Percentiles rank a stretch among this genome's conserved stretches.
Evolutionary conservation across 1,140 invertebrate species (phyloP).

Genomic region (Uloborus diversus): DNA sequence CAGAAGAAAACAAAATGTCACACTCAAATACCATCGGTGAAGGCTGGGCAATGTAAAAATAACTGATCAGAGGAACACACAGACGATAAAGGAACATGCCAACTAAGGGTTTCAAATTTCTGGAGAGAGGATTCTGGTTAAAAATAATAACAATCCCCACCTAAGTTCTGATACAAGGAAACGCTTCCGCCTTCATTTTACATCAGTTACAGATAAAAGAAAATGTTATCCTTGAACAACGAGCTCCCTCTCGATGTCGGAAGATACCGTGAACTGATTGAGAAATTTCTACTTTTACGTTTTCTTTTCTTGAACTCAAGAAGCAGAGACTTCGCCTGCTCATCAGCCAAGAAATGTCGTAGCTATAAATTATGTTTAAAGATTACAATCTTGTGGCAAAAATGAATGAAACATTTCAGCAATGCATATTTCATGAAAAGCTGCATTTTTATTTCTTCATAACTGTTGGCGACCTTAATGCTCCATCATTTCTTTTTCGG

Average conservation of each 20-base stretch:
- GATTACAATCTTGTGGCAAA: no score
- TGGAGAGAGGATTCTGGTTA: slow-evolving; percentile 1
- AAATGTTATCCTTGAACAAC: background rate
- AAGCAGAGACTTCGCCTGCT: no score
- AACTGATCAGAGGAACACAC: slow-evolving; percentile 14
- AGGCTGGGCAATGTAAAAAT: slow-evolving; percentile 36
- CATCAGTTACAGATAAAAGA: background rate
- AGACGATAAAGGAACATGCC: background rate
- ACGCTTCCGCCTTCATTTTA: slow-evolving; percentile 1
- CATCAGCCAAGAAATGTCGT: no score
- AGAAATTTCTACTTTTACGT: background rate
- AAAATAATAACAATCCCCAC: slow-evolving; percentile 4
- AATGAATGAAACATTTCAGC: no score
- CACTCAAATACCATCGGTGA: slow-evolving; percentile 17
- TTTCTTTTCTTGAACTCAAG: no score
- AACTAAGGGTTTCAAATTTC: slow-evolving; percentile 21
- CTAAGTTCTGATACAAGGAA: slow-evolving; percentile 25
- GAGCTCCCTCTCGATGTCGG: background rate
- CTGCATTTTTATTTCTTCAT: no score
- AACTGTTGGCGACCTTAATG: no score
- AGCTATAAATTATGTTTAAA: no score
- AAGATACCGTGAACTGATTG: background rate
- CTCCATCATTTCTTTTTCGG: no score
- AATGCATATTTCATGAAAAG: no score
- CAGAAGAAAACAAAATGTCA: slow-evolving; percentile 12